Conservation (phyloP, 2,113 vertebrate species). For the Pardalotus punctatus region DNA sequence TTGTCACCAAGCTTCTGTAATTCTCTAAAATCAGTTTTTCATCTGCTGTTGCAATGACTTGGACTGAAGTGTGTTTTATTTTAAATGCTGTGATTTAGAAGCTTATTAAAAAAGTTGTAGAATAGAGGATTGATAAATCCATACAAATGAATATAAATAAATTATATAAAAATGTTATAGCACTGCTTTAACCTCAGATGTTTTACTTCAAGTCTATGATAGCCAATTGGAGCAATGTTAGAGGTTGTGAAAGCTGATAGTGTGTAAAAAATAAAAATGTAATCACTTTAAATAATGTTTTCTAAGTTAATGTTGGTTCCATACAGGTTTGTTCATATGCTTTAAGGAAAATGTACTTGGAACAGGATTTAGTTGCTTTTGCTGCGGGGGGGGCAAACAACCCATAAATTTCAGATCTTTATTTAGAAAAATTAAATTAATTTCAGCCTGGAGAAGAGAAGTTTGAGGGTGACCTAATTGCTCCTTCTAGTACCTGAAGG, state of each 20-base stretch:
- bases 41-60: not conserved
- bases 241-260: not conserved
- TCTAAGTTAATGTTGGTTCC: not conserved
- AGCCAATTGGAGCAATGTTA: not conserved
- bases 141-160: not conserved
- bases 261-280: not conserved
- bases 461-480: fast-evolving
- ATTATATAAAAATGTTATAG: not conserved
- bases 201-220: not conserved
- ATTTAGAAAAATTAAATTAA: not conserved
- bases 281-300: not conserved
- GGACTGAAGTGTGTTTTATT: not conserved
- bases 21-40: not conserved
- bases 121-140: not conserved
- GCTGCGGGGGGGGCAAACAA: fast-evolving
- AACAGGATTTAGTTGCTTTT: not conserved
- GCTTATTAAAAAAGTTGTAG: not conserved
- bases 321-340: not conserved
- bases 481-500: not conserved
- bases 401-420: not conserved
- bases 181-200: not conserved
- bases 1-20: not conserved
- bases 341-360: not conserved
- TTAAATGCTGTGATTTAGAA: not conserved
- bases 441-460: not conserved